Percentiles rank a stretch among this genome's conserved stretches.
phyloP scores from a whole-genome alignment of 2,888 invertebrate species.

The Nudaria mundana region DNA sequence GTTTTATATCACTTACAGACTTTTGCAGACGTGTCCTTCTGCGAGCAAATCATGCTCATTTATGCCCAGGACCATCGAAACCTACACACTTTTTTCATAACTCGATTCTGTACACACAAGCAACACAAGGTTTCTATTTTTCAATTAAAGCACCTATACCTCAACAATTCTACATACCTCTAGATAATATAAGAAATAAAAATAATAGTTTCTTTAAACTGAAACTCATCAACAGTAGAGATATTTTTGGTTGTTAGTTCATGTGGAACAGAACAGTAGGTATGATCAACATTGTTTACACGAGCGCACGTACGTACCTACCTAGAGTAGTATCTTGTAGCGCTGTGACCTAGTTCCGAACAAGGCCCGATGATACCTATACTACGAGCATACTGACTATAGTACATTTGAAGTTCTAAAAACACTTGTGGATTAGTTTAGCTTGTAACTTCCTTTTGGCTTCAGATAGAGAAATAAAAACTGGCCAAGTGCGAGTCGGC shows the following conservation, averaged over 20 bases:
- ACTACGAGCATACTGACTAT: not conserved
- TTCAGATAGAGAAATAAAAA: too few species aligned
- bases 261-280: not conserved
- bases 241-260: slow-evolving; percentile 1
- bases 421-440: too few species aligned
- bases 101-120: not conserved
- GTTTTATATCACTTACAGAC: too few species aligned
- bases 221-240: too few species aligned
- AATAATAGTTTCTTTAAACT: not conserved
- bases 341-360: slow-evolving; percentile 20
- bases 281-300: not conserved
- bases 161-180: not conserved
- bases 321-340: slow-evolving; percentile 1
- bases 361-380: slow-evolving; percentile 18
- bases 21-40: too few species aligned
- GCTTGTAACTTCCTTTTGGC: too few species aligned
- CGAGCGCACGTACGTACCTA: not conserved
- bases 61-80: too few species aligned
- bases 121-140: too few species aligned
- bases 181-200: not conserved
- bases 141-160: not conserved
- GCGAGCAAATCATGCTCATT: too few species aligned
- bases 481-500: too few species aligned
- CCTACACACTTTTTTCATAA: too few species aligned
- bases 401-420: not conserved